A percentile compares a stretch with the other conserved stretches of the same genome.
phyloP scores from a whole-genome alignment of 1,140 invertebrate species.

The Schlechtendalia chinensis region DNA sequence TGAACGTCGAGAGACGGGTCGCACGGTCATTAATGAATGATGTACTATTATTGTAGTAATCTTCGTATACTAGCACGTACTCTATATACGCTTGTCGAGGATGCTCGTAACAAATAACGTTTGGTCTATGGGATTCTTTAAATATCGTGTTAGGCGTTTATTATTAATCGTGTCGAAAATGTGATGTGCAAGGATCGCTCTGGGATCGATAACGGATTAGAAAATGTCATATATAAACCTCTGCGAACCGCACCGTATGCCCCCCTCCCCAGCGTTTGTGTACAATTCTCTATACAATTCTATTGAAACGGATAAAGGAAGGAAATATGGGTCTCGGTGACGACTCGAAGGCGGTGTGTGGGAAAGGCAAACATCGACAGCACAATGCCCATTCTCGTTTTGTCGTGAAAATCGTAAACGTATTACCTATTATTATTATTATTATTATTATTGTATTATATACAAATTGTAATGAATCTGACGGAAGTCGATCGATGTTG shows the following conservation, averaged over 20 bases:
- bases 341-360: neutral
- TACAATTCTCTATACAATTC: neutral
- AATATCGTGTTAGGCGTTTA: neutral
- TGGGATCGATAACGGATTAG: neutral
- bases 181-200: neutral
- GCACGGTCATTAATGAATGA: too few relatives aligned
- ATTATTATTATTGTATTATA: conserved; percentile 5
- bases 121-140: neutral
- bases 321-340: neutral
- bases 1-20: too few relatives aligned
- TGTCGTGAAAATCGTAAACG: neutral
- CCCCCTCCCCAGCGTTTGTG: neutral
- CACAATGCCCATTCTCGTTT: neutral
- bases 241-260: neutral
- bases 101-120: neutral
- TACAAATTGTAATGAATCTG: neutral
- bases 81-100: neutral
- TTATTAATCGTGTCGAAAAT: neutral
- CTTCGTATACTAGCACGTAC: too few relatives aligned
- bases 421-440: too few relatives aligned
- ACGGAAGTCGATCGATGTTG: neutral
- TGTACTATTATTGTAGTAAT: too few relatives aligned
- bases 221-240: neutral
- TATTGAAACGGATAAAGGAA: conserved; percentile 6
- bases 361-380: conserved; percentile 27